These are phyloP conservation scores for Zaprionus obscuricornis DNA, from an alignment of 2,888 invertebrate genomes.

Conservation along the genomic window DNA sequence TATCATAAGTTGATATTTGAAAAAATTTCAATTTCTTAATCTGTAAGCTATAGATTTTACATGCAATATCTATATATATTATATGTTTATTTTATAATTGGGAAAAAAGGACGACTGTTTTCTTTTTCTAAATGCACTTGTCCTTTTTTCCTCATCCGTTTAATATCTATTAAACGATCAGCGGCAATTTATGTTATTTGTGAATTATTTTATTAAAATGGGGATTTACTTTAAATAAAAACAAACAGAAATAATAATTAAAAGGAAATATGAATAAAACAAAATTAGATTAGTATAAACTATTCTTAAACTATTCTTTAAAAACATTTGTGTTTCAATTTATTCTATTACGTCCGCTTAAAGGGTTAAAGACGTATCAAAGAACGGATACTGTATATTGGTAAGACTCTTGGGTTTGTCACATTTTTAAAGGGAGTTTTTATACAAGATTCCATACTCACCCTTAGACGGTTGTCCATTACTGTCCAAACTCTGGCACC, in stretches of 20 bases:
- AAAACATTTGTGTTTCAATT: not conserved
- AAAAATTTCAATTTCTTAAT: too few species aligned
- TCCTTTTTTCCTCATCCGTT: slow-evolving; percentile 73
- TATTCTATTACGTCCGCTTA: too few species aligned
- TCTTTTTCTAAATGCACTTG: slow-evolving; percentile 67
- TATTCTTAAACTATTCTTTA: not conserved
- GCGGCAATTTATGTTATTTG: slow-evolving; percentile 18
- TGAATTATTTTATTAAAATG: slow-evolving; percentile 8
- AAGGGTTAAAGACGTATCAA: too few species aligned
- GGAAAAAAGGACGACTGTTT: slow-evolving; percentile 44
- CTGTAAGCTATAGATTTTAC: too few species aligned
- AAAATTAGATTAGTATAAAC: slow-evolving; percentile 1
- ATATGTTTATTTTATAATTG: slow-evolving; percentile 3
- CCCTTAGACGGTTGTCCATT: slow-evolving; percentile 94
- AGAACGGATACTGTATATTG: too few species aligned
- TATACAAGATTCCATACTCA: slow-evolving; percentile 81
- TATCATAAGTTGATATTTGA: too few species aligned
- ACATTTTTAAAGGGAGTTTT: too few species aligned
- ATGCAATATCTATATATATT: too few species aligned
- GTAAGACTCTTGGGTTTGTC: too few species aligned
- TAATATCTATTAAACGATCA: not conserved
- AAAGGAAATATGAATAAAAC: not conserved
- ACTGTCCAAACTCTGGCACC: slow-evolving; percentile 98
- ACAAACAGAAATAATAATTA: slow-evolving; percentile 2
- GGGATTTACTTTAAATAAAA: slow-evolving; percentile 18